Base-by-base conservation (phyloP, 2,888 invertebrate genomes). In the Tetranychus truncatus region DNA sequence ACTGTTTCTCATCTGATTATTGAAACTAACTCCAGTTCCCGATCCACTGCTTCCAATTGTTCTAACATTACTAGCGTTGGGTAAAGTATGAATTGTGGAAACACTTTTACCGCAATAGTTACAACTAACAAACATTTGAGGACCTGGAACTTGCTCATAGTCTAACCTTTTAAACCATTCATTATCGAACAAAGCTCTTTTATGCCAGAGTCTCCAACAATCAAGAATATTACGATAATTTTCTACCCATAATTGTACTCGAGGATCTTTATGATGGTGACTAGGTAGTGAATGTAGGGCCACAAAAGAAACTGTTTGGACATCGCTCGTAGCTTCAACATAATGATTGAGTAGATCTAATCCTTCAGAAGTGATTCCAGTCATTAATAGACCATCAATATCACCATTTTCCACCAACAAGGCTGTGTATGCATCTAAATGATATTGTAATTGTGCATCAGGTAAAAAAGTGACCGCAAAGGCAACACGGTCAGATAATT, bases 71-170 rank as follows among this genome's bases (percentile, higher is more conserved):
- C 55, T 55, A 55, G 9, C 15, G 55, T 1, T 9, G 15, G 55
- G 55, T 55, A 55, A 55, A 55, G 5, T 55, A 73, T 74, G 69
- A 46, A 45, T 87, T 77, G 90, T 89, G 1, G 91, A 91, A 78
- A 95, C 91, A 78, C 91, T 90, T 85, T 95, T 95, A 74, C 93
- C 92, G 85, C 95, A 96, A 84, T 92, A 96, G 81, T 91, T 92
- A 84, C 96, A 96, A 6, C 92, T 89, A 76, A 95, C 88, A 81
- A 88, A 90, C 65, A 91, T 89, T 81, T 84, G 85, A 78, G 83
- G 82, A 5, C 82, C 81, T 11, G 81, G 80, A 45, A 77, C 79
- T 79, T 79, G 65, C 76, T 87, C 85, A 66, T 85, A 83, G 15
- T 86, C 84, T 78, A 87, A 86, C 78, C 84, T 84, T 65, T 85